These are phyloP conservation scores for Athetis lepigone DNA, from an alignment of 2,888 invertebrate genomes.

Conservation along the genomic window DNA sequence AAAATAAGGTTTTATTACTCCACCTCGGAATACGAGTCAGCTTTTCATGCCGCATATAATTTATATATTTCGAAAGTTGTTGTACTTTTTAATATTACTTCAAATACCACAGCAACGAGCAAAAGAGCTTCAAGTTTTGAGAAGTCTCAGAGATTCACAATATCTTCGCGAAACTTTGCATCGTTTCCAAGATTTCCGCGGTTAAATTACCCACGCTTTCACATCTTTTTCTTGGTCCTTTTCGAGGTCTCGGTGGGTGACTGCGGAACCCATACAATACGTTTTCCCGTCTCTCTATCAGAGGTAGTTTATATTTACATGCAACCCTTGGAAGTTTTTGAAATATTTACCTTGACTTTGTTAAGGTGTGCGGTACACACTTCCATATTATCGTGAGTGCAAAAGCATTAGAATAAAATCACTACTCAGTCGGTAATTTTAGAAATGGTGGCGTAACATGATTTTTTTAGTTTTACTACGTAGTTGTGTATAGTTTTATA, in stretches of 20 bases:
- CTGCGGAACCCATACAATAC: slow-evolving; percentile 52
- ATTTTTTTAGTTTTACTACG: too few relatives aligned
- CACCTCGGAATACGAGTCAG: slow-evolving; percentile 32
- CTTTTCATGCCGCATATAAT: slow-evolving; percentile 52
- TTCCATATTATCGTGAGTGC: slow-evolving; percentile 11
- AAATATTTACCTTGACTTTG: slow-evolving; percentile 42
- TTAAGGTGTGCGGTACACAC: slow-evolving; percentile 1
- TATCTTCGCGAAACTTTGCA: slow-evolving; percentile 70
- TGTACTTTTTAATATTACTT: slow-evolving; percentile 72
- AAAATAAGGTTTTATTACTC: slow-evolving; percentile 50
- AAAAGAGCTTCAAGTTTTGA: slow-evolving; percentile 64
- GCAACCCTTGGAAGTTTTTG: slow-evolving; percentile 42
- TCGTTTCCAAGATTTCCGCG: slow-evolving; percentile 73
- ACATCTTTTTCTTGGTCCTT: slow-evolving; percentile 57
- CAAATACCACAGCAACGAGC: slow-evolving; percentile 64
- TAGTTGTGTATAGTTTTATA: too few relatives aligned
- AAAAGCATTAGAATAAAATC: slow-evolving; percentile 13
- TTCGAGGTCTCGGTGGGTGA: slow-evolving; percentile 49
- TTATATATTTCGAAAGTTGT: slow-evolving; percentile 64
- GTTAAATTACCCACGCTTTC: slow-evolving; percentile 67
- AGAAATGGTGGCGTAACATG: background rate
- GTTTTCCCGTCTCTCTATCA: slow-evolving; percentile 53
- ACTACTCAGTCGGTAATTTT: background rate
- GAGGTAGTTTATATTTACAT: slow-evolving; percentile 55
- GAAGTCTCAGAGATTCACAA: slow-evolving; percentile 72